Conservation (phyloP, 2,888 invertebrate species). For the Hemicrepidius hirtus region DNA sequence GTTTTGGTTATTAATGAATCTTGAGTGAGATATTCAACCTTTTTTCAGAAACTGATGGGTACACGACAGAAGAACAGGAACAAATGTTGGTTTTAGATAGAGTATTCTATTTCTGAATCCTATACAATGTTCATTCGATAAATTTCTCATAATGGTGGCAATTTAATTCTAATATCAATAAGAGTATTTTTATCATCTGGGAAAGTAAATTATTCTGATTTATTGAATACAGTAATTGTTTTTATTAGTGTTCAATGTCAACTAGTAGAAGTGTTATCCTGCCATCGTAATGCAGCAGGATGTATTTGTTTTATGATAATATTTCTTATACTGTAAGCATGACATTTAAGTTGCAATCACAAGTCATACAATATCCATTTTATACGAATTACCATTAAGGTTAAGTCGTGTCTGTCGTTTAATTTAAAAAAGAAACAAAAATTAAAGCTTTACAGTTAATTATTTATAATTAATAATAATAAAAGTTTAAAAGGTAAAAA, state of each 20-base stretch:
- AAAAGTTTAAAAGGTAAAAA: no score
- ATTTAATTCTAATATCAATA: no score
- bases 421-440: not conserved
- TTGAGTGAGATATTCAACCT: no score
- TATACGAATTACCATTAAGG: slow-evolving; percentile 3
- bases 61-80: not conserved
- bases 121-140: no score
- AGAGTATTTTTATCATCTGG: no score
- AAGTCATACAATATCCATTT: not conserved
- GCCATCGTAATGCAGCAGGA: not conserved
- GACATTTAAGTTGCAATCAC: slow-evolving; percentile 7
- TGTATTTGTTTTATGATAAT: no score
- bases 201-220: no score
- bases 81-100: not conserved
- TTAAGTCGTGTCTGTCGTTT: slow-evolving; percentile 4
- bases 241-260: slow-evolving; percentile 4
- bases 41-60: no score
- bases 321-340: not conserved
- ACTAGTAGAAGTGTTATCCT: not conserved
- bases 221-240: not conserved
- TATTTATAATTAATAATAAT: not conserved
- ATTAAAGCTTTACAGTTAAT: no score
- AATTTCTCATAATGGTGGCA: no score
- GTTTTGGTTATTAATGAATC: no score
- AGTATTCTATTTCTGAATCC: not conserved